Percentiles rank a stretch among this genome's conserved stretches.
Evolutionary conservation across 2,797 vertebrate genomes (phyloP).

Genomic region (Esox lucius): DNA sequence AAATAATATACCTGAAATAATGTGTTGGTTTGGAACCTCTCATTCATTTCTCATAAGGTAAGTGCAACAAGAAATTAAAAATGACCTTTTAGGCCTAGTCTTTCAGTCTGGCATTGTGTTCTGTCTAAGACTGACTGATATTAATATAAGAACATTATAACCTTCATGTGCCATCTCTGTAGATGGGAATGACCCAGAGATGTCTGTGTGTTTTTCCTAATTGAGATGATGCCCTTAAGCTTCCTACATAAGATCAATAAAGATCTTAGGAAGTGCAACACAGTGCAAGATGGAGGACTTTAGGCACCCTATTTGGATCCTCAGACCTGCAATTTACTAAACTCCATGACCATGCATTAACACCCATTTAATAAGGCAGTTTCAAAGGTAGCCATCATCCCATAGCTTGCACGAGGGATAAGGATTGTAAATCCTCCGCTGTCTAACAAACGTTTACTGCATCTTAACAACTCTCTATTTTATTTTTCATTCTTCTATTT

Average conservation of each 20-base stretch:
- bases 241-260: slow-evolving; percentile 13
- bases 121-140: neutral
- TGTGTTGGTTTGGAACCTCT: neutral
- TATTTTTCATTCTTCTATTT: neutral
- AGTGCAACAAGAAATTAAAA: neutral
- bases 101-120: neutral
- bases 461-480: neutral
- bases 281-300: slow-evolving; percentile 9
- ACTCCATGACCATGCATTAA: slow-evolving; percentile 9
- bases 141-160: neutral
- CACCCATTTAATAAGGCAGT: slow-evolving; percentile 10
- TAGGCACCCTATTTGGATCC: neutral
- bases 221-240: slow-evolving; percentile 22
- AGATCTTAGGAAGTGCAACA: slow-evolving; percentile 19
- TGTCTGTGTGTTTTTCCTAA: slow-evolving; percentile 15
- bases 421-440: slow-evolving; percentile 6
- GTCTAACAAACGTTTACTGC: slow-evolving; percentile 5
- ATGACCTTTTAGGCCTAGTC: neutral
- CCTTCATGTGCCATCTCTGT: neutral
- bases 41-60: neutral
- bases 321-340: slow-evolving; percentile 15
- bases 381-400: neutral
- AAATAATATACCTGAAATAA: neutral
- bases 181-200: slow-evolving; percentile 3
- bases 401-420: neutral